These are phyloP conservation scores for Petrocephalus zakoni DNA, from an alignment of 2,113 vertebrate genomes.

Conservation along the genomic window DNA sequence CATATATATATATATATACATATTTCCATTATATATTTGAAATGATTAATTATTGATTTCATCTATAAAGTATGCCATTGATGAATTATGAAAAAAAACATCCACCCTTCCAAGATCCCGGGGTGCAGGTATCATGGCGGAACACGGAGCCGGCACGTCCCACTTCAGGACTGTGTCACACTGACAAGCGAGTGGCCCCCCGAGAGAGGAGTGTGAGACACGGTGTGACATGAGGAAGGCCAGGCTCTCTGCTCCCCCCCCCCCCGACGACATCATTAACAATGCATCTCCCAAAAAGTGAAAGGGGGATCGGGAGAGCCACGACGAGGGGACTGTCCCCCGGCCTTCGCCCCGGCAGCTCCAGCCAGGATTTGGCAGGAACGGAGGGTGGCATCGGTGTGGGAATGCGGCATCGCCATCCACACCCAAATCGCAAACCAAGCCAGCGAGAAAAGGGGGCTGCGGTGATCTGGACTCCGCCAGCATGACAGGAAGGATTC, in stretches of 20 bases:
- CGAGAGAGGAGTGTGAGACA: background rate
- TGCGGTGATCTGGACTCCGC: background rate
- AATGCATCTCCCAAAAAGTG: conserved; percentile 26
- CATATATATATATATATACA: background rate
- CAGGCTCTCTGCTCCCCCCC: background rate
- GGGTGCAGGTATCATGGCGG: background rate
- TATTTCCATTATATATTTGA: background rate
- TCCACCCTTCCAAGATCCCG: background rate
- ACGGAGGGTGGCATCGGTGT: background rate
- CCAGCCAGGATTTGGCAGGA: background rate
- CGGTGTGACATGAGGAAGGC: background rate
- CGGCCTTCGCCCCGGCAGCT: background rate
- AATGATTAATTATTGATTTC: background rate
- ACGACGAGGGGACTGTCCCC: background rate
- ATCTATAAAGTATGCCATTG: background rate
- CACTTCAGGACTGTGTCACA: conserved; percentile 3
- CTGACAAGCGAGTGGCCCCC: background rate
- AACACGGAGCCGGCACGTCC: background rate
- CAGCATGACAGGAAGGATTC: conserved; percentile 6
- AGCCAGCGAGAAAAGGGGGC: background rate
- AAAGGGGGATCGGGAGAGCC: conserved; percentile 15
- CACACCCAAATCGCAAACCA: conserved; percentile 4
- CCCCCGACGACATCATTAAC: conserved; percentile 28
- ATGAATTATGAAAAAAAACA: background rate
- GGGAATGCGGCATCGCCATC: background rate